These are phyloP conservation scores for Strongylocentrotus purpuratus DNA, from an alignment of 35 echinoderm and acorn worm species.

Conservation along the genomic window DNA sequence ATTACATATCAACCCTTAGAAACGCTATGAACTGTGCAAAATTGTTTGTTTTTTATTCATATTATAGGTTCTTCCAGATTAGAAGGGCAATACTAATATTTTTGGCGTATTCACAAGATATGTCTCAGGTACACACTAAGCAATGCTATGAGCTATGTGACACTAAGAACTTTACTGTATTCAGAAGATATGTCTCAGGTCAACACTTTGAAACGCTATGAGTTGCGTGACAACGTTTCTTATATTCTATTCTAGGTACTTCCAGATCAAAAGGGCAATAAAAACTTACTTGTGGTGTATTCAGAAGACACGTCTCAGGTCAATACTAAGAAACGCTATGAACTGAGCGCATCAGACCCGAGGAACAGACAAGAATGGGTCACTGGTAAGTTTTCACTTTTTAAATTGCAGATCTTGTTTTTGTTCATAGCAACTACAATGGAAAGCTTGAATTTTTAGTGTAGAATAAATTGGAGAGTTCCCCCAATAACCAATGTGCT, in stretches of 20 bases:
- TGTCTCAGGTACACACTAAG: conserved; percentile 50
- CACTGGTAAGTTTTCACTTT: conserved; percentile 59
- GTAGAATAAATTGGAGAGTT: too few species aligned
- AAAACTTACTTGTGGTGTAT: conserved; percentile 47
- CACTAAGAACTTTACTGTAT: neutral
- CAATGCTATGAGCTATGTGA: conserved; percentile 70
- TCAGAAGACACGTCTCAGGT: conserved; percentile 16
- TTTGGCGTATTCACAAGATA: conserved; percentile 10
- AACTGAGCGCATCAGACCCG: conserved; percentile 73
- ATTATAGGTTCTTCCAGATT: conserved; percentile 8
- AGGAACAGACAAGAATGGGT: conserved; percentile 84
- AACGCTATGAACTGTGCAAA: too few species aligned
- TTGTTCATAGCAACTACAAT: too few species aligned
- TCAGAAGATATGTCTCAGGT: too few species aligned
- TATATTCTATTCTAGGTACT: conserved; percentile 23
- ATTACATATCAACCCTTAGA: too few species aligned
- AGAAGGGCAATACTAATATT: conserved; percentile 50
- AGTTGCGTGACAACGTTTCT: neutral
- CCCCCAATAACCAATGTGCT: too few species aligned
- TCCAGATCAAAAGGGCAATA: conserved; percentile 52
- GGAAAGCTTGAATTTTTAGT: too few species aligned
- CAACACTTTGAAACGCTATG: too few species aligned
- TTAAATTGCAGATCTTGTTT: too few species aligned
- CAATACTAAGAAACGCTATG: conserved; percentile 73
- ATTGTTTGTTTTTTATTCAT: neutral